These are phyloP conservation scores for Periophthalmus modestus DNA, from an alignment of 2,113 vertebrate species.

Conservation along the genomic window DNA sequence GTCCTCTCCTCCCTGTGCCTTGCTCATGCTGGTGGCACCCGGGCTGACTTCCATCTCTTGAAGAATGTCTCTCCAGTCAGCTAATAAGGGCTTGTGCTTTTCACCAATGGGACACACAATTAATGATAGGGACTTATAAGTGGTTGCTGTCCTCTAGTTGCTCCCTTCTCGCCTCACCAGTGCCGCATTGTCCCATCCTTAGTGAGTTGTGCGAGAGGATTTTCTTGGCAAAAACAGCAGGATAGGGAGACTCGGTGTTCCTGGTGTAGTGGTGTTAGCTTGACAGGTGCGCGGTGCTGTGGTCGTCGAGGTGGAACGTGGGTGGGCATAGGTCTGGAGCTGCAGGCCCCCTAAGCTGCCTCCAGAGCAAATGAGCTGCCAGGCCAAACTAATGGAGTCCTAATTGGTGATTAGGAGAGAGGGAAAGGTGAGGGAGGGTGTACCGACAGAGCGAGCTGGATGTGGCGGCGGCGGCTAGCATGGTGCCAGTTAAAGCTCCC, in stretches of 20 bases:
- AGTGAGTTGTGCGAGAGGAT: constrained; percentile 78
- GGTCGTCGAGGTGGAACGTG: constrained; percentile 81
- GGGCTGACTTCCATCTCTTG: constrained; percentile 85
- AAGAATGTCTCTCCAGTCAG: constrained; percentile 93
- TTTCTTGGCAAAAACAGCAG: constrained; percentile 80
- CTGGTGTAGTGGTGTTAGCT: constrained; percentile 45
- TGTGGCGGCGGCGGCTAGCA: constrained; percentile 70
- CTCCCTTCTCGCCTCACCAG: constrained; percentile 73
- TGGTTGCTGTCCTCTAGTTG: constrained; percentile 65
- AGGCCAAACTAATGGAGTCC: constrained; percentile 95
- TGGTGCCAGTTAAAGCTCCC: constrained; percentile 29
- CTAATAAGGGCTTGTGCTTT: constrained; percentile 89
- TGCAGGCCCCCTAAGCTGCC: constrained; percentile 79
- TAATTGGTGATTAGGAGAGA: constrained; percentile 98
- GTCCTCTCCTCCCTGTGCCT: constrained; percentile 25
- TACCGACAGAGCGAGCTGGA: constrained; percentile 48
- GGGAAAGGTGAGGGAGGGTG: constrained; percentile 73
- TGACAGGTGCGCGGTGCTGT: constrained; percentile 82
- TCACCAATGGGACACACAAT: constrained; percentile 90
- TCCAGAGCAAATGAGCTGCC: constrained; percentile 94
- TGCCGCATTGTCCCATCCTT: constrained; percentile 43
- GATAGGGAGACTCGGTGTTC: constrained; percentile 54
- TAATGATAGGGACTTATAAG: constrained; percentile 97
- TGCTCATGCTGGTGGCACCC: constrained; percentile 79
- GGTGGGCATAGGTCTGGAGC: constrained; percentile 85